Evolutionary conservation across 2,113 vertebrate species (phyloP), one percentile per base, ranked within the genome.

Genomic region (Perca fluviatilis): DNA sequence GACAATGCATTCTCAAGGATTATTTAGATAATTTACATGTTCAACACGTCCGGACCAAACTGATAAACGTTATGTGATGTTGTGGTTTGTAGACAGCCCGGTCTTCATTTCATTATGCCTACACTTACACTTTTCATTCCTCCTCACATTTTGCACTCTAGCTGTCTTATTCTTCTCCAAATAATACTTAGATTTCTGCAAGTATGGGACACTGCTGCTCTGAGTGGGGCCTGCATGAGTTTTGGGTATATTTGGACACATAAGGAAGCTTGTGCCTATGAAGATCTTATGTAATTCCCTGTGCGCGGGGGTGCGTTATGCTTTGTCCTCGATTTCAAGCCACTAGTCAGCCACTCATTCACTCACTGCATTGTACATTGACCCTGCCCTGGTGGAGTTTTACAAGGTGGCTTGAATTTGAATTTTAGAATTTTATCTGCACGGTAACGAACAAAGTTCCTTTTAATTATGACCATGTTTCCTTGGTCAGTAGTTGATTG

Each of bases 261-360:
- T 4, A 11, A 80, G 82, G 65, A 85, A 60, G 82, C 79, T 85
- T 79, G 76, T 80, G 88, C 82, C 60, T 53, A 23, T 74, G 79
- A 80, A 62, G 70, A 56, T 85, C 36, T 92, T 92, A 80, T 60
- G 50, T 89, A 92, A 90, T 72, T 14, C 46, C 27, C 49, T 70
- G 62, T 56, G 49, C 0, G 40, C 9, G 33, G 57, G 78, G 67
- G 65, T 36, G 76, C 27, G 47, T 61, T 79, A 27, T 72, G 66
- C 56, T 85, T 83, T 86, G 88, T 85, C 81, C 88, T 91, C 79
- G 88, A 86, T 82, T 79, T 51, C 0, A 4, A 82, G 83, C 85
- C 80, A 89, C 72, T 66, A 33, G 36, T 74, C 57, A 72, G 74
- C 49, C 21, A 18, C 61, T 82, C 71, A 51, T 82, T 85, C 66